phyloP scores from a whole-genome alignment of 2,797 vertebrate genomes.

The Hemitrygon akajei region DNA sequence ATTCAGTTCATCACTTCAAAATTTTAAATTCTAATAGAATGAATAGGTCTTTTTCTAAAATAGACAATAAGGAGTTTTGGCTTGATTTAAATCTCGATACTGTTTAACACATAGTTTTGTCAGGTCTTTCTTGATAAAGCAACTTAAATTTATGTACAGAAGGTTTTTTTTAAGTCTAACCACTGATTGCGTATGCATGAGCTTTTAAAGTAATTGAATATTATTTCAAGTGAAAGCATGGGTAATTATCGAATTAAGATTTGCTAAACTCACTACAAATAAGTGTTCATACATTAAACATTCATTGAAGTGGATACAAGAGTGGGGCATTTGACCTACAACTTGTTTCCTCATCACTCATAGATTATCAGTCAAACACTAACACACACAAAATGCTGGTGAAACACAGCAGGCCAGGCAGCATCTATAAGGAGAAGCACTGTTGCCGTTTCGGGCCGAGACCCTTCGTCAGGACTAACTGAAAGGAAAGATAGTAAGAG shows the following conservation, averaged over 20 bases:
- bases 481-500: too few species aligned
- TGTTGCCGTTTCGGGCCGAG: too few species aligned
- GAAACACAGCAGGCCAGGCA: too few species aligned
- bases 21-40: not conserved
- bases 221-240: not conserved
- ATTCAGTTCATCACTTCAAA: not conserved
- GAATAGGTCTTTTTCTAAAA: not conserved
- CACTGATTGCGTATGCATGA: not conserved
- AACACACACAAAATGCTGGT: too few species aligned
- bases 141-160: not conserved
- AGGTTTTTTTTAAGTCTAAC: not conserved
- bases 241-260: not conserved
- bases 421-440: too few species aligned
- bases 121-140: not conserved
- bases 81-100: not conserved
- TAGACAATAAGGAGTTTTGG: not conserved
- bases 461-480: too few species aligned
- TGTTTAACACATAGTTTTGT: not conserved
- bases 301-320: not conserved
- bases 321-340: not conserved
- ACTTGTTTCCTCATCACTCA: not conserved
- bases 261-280: not conserved
- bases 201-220: not conserved
- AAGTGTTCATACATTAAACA: not conserved
- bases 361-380: not conserved